Conservation (phyloP, 2,797 vertebrate genomes). For the Oceanodroma leucorhoa region DNA sequence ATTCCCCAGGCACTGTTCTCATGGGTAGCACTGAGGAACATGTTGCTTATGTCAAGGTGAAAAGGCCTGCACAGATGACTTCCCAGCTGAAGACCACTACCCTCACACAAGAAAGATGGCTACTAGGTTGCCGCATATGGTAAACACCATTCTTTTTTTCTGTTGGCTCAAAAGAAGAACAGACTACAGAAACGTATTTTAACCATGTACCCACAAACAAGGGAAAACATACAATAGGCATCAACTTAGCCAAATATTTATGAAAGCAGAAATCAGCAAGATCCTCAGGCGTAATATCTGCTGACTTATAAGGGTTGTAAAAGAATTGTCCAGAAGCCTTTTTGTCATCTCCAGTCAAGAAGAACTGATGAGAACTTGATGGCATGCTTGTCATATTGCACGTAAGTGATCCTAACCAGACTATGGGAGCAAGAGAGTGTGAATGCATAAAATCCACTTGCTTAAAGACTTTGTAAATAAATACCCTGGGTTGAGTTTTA, state of each 20-base stretch:
- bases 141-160: not conserved
- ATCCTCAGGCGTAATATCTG: not conserved
- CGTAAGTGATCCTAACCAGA: not conserved
- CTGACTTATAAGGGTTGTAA: not conserved
- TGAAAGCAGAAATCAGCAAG: not conserved
- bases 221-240: fast-evolving
- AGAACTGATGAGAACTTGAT: not conserved
- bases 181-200: not conserved
- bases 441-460: not conserved
- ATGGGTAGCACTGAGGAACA: not conserved
- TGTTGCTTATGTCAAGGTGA: not conserved
- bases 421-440: fast-evolving
- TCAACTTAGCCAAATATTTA: not conserved
- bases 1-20: not conserved
- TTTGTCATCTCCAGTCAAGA: not conserved
- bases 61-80: not conserved
- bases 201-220: not conserved
- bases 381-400: not conserved
- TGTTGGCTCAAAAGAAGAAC: not conserved
- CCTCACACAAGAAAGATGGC: not conserved
- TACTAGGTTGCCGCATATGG: not conserved
- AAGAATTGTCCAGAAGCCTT: not conserved
- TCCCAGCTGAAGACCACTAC: not conserved
- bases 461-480: not conserved
- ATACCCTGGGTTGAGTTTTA: not conserved